Conservation (phyloP, 2,797 vertebrate species). For the Alectoris magna region DNA sequence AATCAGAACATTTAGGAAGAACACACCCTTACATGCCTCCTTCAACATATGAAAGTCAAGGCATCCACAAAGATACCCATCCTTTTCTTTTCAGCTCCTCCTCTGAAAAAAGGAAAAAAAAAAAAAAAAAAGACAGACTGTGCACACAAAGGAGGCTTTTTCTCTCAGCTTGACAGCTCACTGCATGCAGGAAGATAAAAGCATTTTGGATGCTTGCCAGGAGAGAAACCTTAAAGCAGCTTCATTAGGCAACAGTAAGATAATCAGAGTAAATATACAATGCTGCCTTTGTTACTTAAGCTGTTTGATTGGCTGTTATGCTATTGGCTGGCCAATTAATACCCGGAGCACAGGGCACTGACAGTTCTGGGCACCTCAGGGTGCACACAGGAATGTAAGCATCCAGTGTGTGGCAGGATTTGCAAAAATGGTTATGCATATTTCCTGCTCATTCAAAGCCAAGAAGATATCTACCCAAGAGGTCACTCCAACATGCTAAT, state of each 20-base stretch:
- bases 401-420: background rate
- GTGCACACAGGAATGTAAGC: background rate
- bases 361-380: slow-evolving; percentile 16
- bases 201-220: slow-evolving; percentile 66
- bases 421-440: background rate
- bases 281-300: slow-evolving; percentile 69
- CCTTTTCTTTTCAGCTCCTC: background rate
- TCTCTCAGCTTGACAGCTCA: slow-evolving; percentile 56
- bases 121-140: background rate
- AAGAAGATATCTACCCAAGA: slow-evolving; percentile 19
- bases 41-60: slow-evolving; percentile 47
- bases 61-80: slow-evolving; percentile 10
- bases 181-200: slow-evolving; percentile 69
- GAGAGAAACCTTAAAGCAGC: slow-evolving; percentile 70
- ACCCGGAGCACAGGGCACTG: slow-evolving; percentile 48
- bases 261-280: slow-evolving; percentile 74
- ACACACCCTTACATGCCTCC: slow-evolving; percentile 4
- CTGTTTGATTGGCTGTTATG: slow-evolving; percentile 64
- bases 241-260: slow-evolving; percentile 75
- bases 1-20: slow-evolving; percentile 19
- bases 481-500: slow-evolving; percentile 65
- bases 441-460: slow-evolving; percentile 16
- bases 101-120: background rate
- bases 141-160: slow-evolving; percentile 59
- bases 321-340: slow-evolving; percentile 62